Evolutionary conservation across 2,888 invertebrate genomes (phyloP).

Genomic region (Cephus pulcher): DNA sequence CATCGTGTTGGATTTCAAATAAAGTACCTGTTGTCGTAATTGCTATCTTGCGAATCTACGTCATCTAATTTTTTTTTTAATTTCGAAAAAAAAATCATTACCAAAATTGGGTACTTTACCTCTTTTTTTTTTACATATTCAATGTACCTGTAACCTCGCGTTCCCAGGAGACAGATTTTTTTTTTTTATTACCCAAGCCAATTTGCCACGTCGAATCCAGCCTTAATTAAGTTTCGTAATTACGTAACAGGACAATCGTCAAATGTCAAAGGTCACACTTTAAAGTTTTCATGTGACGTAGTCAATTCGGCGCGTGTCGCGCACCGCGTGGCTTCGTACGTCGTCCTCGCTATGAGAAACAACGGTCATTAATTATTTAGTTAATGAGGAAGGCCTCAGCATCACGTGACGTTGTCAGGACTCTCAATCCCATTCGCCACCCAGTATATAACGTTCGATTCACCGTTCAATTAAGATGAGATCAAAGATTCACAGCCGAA

Average conservation of each 20-base stretch:
- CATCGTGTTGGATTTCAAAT: neutral
- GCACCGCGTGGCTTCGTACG: neutral
- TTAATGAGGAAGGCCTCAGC: neutral
- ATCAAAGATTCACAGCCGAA: neutral
- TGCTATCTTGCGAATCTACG: neutral
- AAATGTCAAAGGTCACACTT: neutral
- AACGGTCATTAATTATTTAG: neutral
- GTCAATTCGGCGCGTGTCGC: neutral
- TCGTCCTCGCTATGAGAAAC: neutral
- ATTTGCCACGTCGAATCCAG: neutral
- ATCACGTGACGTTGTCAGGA: neutral
- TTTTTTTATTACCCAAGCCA: neutral
- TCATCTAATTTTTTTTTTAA: neutral
- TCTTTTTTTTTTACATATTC: neutral
- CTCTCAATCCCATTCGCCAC: neutral
- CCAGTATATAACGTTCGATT: neutral
- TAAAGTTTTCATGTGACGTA: neutral
- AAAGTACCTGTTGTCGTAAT: neutral
- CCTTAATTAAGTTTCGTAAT: neutral
- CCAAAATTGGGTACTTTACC: neutral
- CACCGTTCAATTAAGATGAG: neutral
- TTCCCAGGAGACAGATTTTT: neutral
- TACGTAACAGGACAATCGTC: neutral
- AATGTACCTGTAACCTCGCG: neutral
- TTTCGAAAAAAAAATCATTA: neutral